Percentiles rank a stretch among this genome's conserved stretches.
These are phyloP conservation scores for Poecilia picta DNA, from an alignment of 2,797 vertebrate genomes.

Conservation along the genomic window DNA sequence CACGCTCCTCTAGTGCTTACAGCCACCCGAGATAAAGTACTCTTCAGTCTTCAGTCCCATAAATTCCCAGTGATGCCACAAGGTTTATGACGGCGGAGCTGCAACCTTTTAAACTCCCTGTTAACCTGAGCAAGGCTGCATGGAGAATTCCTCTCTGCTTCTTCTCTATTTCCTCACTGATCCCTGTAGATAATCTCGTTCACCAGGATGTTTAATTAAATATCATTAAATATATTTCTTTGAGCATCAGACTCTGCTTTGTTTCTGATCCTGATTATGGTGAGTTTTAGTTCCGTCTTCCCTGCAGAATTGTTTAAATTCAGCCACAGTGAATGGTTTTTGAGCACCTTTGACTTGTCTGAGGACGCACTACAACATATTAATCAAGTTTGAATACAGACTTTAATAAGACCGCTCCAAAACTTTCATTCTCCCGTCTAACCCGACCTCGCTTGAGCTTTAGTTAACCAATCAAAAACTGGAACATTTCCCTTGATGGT, in stretches of 20 bases:
- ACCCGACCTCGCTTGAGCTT: not conserved
- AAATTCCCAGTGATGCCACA: slow-evolving; percentile 13
- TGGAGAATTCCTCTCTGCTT: slow-evolving; percentile 17
- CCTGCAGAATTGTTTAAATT: not conserved
- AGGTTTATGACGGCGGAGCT: slow-evolving; percentile 13
- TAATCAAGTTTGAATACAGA: not conserved
- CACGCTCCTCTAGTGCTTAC: slow-evolving; percentile 13
- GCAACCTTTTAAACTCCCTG: slow-evolving; percentile 24
- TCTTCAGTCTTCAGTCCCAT: slow-evolving; percentile 16
- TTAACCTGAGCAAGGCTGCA: not conserved
- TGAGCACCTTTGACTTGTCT: not conserved
- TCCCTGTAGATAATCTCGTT: slow-evolving; percentile 31
- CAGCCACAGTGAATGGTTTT: not conserved
- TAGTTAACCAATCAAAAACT: not conserved
- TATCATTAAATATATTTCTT: not conserved
- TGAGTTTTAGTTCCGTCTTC: not conserved
- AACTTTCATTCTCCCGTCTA: not conserved
- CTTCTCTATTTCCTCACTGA: slow-evolving; percentile 5
- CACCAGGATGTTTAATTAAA: slow-evolving; percentile 44
- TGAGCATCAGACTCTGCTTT: slow-evolving; percentile 10
- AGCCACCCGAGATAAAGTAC: not conserved
- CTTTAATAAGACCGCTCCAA: not conserved
- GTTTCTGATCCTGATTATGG: not conserved
- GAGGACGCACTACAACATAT: not conserved
- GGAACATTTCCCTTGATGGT: not conserved